phyloP scores from a whole-genome alignment of 1,140 invertebrate genomes.

The Papilio aristodemus region DNA sequence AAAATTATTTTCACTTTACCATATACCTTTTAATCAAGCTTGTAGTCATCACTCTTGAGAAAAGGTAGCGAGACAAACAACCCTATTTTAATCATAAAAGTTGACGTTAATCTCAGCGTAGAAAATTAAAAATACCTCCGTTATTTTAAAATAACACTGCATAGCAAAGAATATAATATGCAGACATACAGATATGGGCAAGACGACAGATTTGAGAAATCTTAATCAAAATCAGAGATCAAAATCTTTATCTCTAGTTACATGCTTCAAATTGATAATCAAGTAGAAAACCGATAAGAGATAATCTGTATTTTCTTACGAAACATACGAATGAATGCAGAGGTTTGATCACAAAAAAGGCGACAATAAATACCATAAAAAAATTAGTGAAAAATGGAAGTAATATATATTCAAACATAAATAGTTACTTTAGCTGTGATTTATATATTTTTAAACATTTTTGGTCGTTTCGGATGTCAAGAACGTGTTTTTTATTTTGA shows the following conservation, averaged over 20 bases:
- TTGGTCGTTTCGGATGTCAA: neutral
- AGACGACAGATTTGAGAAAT: neutral
- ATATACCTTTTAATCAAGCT: slow-evolving; percentile 21
- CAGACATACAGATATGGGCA: neutral
- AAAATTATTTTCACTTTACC: slow-evolving; percentile 15
- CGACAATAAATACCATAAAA: too few relatives aligned
- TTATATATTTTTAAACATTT: too few relatives aligned
- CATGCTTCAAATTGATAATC: too few relatives aligned
- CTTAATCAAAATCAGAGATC: neutral
- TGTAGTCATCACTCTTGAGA: slow-evolving; percentile 21
- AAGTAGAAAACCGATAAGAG: too few relatives aligned
- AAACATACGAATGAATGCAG: too few relatives aligned
- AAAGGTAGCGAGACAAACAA: slow-evolving; percentile 19
- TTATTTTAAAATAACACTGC: slow-evolving; percentile 6
- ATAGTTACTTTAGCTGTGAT: too few relatives aligned
- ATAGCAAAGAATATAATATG: neutral
- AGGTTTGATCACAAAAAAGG: too few relatives aligned
- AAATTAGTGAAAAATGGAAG: too few relatives aligned
- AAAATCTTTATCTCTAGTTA: neutral
- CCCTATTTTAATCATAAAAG: slow-evolving; percentile 21
- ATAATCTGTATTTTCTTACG: too few relatives aligned
- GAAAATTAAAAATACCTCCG: slow-evolving; percentile 22
- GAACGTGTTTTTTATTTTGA: neutral
- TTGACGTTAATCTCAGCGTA: slow-evolving; percentile 18
- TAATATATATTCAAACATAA: too few relatives aligned